Conservation (phyloP, 2,113 vertebrate genomes). For the Muntiacus reevesi region DNA sequence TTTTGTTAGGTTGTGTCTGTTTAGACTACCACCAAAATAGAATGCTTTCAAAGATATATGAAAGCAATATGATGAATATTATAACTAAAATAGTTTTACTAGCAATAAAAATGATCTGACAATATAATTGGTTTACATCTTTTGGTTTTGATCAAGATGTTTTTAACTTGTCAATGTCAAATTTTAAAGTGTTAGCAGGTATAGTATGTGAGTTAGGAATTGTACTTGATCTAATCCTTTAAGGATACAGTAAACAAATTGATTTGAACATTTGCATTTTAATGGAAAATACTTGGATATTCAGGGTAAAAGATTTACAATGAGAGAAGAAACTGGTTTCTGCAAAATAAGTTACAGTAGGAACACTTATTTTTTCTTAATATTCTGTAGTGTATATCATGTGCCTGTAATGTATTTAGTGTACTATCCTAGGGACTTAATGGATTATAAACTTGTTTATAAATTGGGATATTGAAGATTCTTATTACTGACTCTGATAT, state of each 20-base stretch:
- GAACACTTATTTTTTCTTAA: neutral
- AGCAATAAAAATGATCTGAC: neutral
- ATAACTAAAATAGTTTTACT: conserved; percentile 33
- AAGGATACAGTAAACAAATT: neutral
- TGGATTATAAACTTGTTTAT: neutral
- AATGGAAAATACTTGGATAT: neutral
- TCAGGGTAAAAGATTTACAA: neutral
- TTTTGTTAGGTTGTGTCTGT: neutral
- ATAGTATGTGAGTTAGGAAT: neutral
- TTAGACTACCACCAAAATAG: neutral
- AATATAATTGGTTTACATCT: neutral
- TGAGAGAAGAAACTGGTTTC: neutral
- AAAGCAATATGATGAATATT: neutral
- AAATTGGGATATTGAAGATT: neutral
- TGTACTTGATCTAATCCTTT: neutral
- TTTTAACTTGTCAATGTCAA: neutral
- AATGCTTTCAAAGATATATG: neutral
- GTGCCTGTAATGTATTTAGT: neutral
- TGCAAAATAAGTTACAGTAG: neutral
- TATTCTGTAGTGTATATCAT: neutral
- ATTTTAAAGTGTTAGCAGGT: neutral
- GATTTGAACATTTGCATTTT: neutral
- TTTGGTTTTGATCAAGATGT: neutral
- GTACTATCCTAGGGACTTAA: neutral
- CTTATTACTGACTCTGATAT: neutral